A percentile compares a stretch with the other conserved stretches of the same genome.
These are phyloP conservation scores for Acrobasis consociella DNA, from an alignment of 2,888 invertebrate genomes.

Conservation along the genomic window DNA sequence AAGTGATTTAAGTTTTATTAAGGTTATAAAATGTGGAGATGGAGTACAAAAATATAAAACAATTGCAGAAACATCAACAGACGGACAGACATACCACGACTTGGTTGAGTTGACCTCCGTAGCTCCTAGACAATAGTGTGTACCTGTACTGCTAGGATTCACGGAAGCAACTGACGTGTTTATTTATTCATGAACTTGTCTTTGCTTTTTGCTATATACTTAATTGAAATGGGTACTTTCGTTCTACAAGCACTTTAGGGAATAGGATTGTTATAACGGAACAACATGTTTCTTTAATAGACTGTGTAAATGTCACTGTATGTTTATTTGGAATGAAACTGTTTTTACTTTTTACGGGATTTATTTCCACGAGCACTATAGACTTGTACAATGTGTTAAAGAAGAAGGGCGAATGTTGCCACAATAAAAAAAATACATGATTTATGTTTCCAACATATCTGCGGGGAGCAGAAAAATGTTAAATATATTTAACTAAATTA, in stretches of 20 bases:
- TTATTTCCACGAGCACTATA: too few relatives aligned
- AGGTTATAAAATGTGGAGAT: slow-evolving; percentile 23
- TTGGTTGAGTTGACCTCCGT: slow-evolving; percentile 45
- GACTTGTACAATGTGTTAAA: too few relatives aligned
- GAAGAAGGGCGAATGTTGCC: too few relatives aligned
- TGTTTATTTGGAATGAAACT: too few relatives aligned
- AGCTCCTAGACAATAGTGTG: slow-evolving; percentile 47
- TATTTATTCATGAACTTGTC: slow-evolving; percentile 21
- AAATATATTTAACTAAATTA: too few relatives aligned
- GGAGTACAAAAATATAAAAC: slow-evolving; percentile 73
- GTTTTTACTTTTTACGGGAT: too few relatives aligned
- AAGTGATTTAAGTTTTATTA: slow-evolving; percentile 19
- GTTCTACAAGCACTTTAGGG: too few relatives aligned
- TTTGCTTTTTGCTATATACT: not conserved
- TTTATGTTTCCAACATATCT: not conserved
- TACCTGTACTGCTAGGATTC: slow-evolving; percentile 34
- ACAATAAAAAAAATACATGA: too few relatives aligned
- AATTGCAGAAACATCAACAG: slow-evolving; percentile 67
- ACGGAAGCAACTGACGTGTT: slow-evolving; percentile 31
- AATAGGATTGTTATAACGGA: too few relatives aligned
- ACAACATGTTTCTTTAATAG: too few relatives aligned
- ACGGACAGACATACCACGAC: slow-evolving; percentile 60
- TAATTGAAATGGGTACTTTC: not conserved
- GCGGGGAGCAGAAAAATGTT: not conserved
- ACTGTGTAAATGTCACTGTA: too few relatives aligned